Percentiles rank a stretch among this genome's conserved stretches.
These are phyloP conservation scores for Caenorhabditis zanzibari DNA, from an alignment of 2,888 invertebrate genomes.

Conservation along the genomic window DNA sequence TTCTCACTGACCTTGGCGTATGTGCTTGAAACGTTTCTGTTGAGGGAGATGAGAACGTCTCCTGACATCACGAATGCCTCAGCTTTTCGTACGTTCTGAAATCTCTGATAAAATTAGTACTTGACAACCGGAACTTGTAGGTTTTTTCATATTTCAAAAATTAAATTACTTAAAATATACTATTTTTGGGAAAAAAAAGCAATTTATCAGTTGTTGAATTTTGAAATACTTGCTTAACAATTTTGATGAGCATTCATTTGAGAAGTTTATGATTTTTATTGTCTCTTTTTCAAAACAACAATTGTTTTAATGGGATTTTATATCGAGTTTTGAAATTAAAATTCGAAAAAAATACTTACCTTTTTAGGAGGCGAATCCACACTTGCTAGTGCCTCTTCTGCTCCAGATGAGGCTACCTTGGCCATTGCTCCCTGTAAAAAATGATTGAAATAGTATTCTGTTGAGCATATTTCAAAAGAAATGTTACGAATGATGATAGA, in stretches of 20 bases:
- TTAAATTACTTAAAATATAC: too few relatives aligned
- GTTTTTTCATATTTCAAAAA: too few relatives aligned
- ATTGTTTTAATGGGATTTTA: too few relatives aligned
- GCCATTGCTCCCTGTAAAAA: constrained; percentile 48
- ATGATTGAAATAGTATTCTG: not conserved
- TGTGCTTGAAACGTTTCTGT: constrained; percentile 81
- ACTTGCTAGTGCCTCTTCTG: constrained; percentile 60
- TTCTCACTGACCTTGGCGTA: constrained; percentile 77
- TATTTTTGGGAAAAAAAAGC: too few relatives aligned
- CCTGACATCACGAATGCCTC: constrained; percentile 84
- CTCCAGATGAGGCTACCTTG: constrained; percentile 64
- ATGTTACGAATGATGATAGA: constrained; percentile 6
- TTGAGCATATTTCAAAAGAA: not conserved
- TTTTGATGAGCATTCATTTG: too few relatives aligned
- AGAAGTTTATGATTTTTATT: too few relatives aligned
- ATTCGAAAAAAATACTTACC: constrained; percentile 32
- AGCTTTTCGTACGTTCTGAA: constrained; percentile 53
- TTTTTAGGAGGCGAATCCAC: constrained; percentile 41
- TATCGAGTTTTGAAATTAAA: too few relatives aligned
- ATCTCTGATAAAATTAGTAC: not conserved
- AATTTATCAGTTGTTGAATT: too few relatives aligned
- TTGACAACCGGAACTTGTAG: too few relatives aligned
- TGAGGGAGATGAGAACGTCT: constrained; percentile 74
- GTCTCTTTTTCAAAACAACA: too few relatives aligned
- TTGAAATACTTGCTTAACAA: too few relatives aligned